Base-by-base conservation (phyloP, 2,888 invertebrate genomes). In the Endomychus coccineus region DNA sequence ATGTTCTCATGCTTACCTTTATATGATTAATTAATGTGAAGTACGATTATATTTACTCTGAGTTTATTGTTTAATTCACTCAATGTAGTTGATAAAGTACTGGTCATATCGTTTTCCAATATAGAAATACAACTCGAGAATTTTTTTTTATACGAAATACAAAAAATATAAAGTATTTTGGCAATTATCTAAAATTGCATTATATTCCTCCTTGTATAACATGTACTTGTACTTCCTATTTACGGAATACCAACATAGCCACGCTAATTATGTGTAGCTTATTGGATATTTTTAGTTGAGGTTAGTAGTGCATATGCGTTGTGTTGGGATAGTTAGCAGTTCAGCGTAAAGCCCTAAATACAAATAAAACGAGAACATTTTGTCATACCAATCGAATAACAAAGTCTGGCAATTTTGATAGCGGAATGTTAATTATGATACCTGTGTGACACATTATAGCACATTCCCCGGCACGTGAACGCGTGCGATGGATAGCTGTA, bases 401-500 rank as follows among this genome's bases (percentile, higher is more conserved):
- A 49, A 56, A 56, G 53, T 56, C 50, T 47, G 50, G 44, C 51
- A 49, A 46, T 52, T 51, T 49, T 47, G 50, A 50, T 54, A 50
- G 43, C 44, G 61, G 62, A 63, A 63, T 62, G 62, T 58, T 62
- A 64, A 64, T 64, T 62, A 64, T 62, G 60, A 61, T 49, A 51
- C 51, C 54, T 29, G 31, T 52, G 51, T 56, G 59, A 60, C 60
- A 61, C 58, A 59, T 55, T 53, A 55, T 54, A 51, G 46, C 45
- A 46, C 54, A 62, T 62, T 61, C 62, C 62, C 51, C 28, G 33
- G 46, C 55, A 58, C 56, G 54, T 51, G 50, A 49, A 47, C 52
- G 54, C 47, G 51, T 49, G 42, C 40, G 41, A 70, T 70, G 64
- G 70, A 70, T 70, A 70, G 60, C 56, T 51, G 59, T 60, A 64